phyloP scores from a whole-genome alignment of 2,888 invertebrate genomes.

The Thysanoteuthis rhombus region DNA sequence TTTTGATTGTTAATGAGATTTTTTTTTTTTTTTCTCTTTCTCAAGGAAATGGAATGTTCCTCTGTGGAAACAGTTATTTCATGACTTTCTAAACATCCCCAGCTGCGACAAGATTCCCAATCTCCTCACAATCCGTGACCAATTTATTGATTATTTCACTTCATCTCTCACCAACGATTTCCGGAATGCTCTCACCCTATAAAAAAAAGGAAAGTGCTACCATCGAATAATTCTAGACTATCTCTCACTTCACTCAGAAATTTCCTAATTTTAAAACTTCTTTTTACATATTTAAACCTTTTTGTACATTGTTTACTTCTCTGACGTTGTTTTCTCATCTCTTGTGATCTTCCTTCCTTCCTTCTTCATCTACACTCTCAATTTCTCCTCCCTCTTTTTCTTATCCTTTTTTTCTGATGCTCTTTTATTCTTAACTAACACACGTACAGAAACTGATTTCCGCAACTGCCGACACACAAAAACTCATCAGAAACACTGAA shows the following conservation, averaged over 20 bases:
- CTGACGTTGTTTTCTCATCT: too few species aligned
- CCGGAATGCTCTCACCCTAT: slow-evolving; percentile 31
- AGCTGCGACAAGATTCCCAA: slow-evolving; percentile 82
- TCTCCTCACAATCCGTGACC: slow-evolving; percentile 67
- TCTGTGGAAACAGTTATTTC: slow-evolving; percentile 83
- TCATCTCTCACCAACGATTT: slow-evolving; percentile 43
- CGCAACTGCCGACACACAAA: too few species aligned
- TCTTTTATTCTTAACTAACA: too few species aligned
- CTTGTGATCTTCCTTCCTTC: neutral
- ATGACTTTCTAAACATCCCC: slow-evolving; percentile 82
- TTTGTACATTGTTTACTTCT: too few species aligned
- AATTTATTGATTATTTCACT: slow-evolving; percentile 59
- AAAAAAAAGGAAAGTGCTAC: neutral
- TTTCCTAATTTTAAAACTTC: too few species aligned
- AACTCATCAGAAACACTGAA: too few species aligned
- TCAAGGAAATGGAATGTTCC: slow-evolving; percentile 56
- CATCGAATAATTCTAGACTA: too few species aligned
- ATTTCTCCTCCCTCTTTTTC: neutral
- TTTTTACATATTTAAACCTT: too few species aligned
- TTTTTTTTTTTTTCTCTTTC: slow-evolving; percentile 30
- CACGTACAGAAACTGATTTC: too few species aligned
- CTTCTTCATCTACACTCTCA: neutral
- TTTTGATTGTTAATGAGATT: neutral
- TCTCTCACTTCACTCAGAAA: too few species aligned
- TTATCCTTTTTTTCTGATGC: neutral